phyloP scores from a whole-genome alignment of 2,797 vertebrate species.

The Platyrinchus mystaceus region DNA sequence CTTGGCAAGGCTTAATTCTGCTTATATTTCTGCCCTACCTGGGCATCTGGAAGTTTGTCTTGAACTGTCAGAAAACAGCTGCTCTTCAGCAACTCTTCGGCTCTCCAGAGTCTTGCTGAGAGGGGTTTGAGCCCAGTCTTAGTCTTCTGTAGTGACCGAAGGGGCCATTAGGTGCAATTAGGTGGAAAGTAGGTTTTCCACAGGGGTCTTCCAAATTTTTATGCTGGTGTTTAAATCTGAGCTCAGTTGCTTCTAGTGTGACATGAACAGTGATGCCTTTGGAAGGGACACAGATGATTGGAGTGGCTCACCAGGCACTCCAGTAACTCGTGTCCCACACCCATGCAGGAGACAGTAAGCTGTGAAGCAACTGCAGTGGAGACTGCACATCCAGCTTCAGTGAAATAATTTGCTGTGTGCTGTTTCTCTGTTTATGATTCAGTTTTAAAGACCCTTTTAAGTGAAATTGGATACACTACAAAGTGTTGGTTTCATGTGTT shows the following conservation, averaged over 20 bases:
- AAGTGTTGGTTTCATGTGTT: conserved; percentile 77
- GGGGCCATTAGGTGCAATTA: not conserved
- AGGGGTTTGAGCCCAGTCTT: not conserved
- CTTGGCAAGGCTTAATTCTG: not conserved
- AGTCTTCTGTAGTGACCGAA: not conserved
- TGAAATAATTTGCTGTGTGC: conserved; percentile 69
- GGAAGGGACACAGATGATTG: not conserved
- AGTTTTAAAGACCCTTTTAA: conserved; percentile 76
- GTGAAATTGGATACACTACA: conserved; percentile 78
- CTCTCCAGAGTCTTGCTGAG: not conserved
- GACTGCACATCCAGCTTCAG: conserved; percentile 45
- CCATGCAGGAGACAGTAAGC: not conserved
- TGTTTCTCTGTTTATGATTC: conserved; percentile 73
- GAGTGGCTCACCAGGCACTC: not conserved
- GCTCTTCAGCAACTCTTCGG: not conserved
- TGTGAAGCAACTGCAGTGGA: not conserved
- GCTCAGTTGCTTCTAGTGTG: not conserved
- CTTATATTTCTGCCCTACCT: not conserved
- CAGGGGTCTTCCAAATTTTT: not conserved
- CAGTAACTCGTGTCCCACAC: not conserved
- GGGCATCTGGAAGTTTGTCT: not conserved
- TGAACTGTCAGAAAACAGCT: not conserved
- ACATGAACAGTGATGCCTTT: not conserved
- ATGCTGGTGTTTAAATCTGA: not conserved
- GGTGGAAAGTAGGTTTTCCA: not conserved